A percentile compares a stretch with the other conserved stretches of the same genome.
Conservation (phyloP, 2,797 vertebrate species). For the Melopsittacus undulatus region DNA sequence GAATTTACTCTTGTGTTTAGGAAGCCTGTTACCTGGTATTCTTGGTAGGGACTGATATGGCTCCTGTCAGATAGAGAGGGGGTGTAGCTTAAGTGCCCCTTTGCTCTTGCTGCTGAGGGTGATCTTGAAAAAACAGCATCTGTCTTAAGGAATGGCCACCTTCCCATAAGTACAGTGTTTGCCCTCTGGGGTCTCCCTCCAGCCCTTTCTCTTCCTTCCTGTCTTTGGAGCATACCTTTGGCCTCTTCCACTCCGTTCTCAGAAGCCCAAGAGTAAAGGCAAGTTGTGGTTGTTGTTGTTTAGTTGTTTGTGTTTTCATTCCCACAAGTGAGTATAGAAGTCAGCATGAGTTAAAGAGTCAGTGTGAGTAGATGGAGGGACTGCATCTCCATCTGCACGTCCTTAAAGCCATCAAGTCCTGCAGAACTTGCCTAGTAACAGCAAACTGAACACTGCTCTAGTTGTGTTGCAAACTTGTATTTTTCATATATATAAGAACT, state of each 20-base stretch:
- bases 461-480: neutral
- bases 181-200: neutral
- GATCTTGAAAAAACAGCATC: neutral
- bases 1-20: neutral
- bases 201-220: neutral
- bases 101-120: neutral
- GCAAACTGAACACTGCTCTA: neutral
- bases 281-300: neutral
- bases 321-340: neutral
- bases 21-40: neutral
- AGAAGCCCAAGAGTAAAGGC: neutral
- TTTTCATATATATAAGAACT: neutral
- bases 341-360: neutral
- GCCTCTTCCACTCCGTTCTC: neutral
- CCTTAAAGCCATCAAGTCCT: neutral
- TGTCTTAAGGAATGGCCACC: neutral
- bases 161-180: neutral
- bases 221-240: neutral
- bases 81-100: neutral
- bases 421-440: neutral
- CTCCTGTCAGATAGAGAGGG: neutral
- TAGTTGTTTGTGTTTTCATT: neutral
- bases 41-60: neutral
- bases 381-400: neutral
- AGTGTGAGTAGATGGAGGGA: neutral